These are phyloP conservation scores for Drosophila navojoa DNA, from an alignment of 1,140 invertebrate genomes.

Conservation along the genomic window DNA sequence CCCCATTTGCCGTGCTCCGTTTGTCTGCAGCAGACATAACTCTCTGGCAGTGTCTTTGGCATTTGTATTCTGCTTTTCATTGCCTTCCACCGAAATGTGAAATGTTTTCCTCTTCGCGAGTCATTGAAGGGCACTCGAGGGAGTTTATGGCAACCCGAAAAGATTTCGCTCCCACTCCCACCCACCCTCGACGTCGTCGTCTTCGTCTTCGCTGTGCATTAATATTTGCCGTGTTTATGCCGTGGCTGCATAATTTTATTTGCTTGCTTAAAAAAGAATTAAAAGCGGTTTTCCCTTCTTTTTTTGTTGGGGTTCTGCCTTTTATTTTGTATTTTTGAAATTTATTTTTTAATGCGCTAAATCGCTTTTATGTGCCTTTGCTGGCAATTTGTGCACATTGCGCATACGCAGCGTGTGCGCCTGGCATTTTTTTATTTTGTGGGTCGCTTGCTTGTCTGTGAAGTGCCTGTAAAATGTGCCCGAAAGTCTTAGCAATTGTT, in stretches of 20 bases:
- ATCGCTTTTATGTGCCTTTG: slow-evolving; percentile 71
- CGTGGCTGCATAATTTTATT: slow-evolving; percentile 75
- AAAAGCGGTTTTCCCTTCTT: slow-evolving; percentile 65
- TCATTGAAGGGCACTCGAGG: slow-evolving; percentile 69
- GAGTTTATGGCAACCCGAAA: slow-evolving; percentile 18
- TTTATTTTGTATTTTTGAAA: slow-evolving; percentile 27
- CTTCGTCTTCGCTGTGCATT: slow-evolving; percentile 21
- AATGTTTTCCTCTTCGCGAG: slow-evolving; percentile 52
- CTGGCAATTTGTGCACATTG: slow-evolving; percentile 17
- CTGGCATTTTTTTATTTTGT: background rate
- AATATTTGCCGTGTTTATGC: slow-evolving; percentile 73
- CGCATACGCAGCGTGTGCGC: slow-evolving; percentile 41
- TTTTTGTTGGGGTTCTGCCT: slow-evolving; percentile 19
- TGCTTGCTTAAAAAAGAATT: slow-evolving; percentile 82
- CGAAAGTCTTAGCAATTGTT: slow-evolving; percentile 59
- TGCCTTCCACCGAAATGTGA: slow-evolving; percentile 59
- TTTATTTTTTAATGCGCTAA: slow-evolving; percentile 52
- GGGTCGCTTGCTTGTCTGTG: background rate
- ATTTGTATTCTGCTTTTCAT: slow-evolving; percentile 44
- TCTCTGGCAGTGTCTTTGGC: slow-evolving; percentile 55
- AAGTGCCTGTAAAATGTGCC: background rate
- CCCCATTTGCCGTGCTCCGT: background rate
- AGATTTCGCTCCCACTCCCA: background rate
- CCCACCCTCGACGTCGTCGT: no score
- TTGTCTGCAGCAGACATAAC: slow-evolving; percentile 58